Evolutionary conservation across 2,888 invertebrate genomes (phyloP).

Genomic region (Tubulanus polymorphus): DNA sequence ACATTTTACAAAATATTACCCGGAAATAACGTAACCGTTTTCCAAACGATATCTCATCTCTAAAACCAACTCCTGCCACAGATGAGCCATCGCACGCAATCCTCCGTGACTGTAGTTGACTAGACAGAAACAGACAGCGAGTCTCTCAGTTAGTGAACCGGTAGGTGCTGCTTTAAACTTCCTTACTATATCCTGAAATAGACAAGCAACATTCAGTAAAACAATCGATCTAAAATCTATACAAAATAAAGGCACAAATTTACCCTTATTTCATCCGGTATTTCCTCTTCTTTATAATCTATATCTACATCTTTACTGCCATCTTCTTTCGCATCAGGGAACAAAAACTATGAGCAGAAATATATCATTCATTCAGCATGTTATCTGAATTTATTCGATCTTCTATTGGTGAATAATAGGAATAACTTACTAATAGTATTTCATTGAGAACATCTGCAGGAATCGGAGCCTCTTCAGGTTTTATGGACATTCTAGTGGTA

Average conservation of each 20-base stretch:
- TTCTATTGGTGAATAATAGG: constrained; percentile 40
- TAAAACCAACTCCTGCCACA: constrained; percentile 91
- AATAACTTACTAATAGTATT: constrained; percentile 59
- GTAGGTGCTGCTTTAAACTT: constrained; percentile 73
- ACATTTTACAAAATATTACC: constrained; percentile 40
- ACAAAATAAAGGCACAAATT: no score
- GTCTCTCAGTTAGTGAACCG: constrained; percentile 76
- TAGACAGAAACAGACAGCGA: constrained; percentile 64
- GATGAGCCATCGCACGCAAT: constrained; percentile 67
- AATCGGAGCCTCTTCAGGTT: constrained; percentile 67
- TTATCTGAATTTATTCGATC: no score
- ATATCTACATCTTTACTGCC: constrained; percentile 11
- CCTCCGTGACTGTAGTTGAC: constrained; percentile 59
- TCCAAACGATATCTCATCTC: constrained; percentile 90
- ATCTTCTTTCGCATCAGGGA: constrained; percentile 10
- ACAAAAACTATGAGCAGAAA: constrained; percentile 11
- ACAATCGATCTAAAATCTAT: background rate
- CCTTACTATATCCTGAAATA: constrained; percentile 36
- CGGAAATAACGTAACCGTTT: constrained; percentile 40
- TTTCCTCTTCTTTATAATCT: background rate
- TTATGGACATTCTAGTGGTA: constrained; percentile 30
- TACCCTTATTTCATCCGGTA: background rate
- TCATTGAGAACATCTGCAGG: constrained; percentile 70
- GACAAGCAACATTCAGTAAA: background rate
- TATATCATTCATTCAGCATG: background rate